Percentiles rank a stretch among this genome's conserved stretches.
These are phyloP conservation scores for Poecilia picta DNA, from an alignment of 2,797 vertebrate genomes.

Conservation along the genomic window DNA sequence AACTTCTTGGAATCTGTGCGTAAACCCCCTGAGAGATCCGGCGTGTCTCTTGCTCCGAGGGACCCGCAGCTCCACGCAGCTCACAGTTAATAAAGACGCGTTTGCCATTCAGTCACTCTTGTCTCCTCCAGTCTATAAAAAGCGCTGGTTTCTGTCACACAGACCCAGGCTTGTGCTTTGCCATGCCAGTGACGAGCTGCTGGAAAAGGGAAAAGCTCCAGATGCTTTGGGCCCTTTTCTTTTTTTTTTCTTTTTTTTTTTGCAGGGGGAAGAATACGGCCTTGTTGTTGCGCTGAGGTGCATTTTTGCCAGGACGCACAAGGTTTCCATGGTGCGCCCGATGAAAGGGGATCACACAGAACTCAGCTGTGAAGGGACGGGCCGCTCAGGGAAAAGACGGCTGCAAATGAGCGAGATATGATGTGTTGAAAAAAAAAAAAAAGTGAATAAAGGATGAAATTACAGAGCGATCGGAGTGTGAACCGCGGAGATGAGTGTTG, in stretches of 20 bases:
- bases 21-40: conserved; percentile 52
- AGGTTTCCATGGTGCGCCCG: conserved; percentile 83
- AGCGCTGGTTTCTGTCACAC: conserved; percentile 79
- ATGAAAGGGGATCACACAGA: conserved; percentile 83
- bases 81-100: conserved; percentile 79
- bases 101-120: conserved; percentile 77
- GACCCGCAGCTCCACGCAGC: conserved; percentile 60
- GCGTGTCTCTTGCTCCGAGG: conserved; percentile 54
- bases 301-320: conserved; percentile 84
- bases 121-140: conserved; percentile 85
- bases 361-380: conserved; percentile 79
- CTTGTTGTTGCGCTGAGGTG: conserved; percentile 83
- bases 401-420: conserved; percentile 67
- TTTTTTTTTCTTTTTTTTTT: conserved; percentile 20
- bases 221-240: conserved; percentile 79
- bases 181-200: conserved; percentile 68
- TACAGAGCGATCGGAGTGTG: conserved; percentile 34
- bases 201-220: conserved; percentile 75
- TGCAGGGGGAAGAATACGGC: conserved; percentile 79
- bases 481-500: conserved; percentile 58
- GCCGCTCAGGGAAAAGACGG: conserved; percentile 76
- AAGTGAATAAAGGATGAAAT: conserved; percentile 26
- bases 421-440: conserved; percentile 49
- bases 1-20: conserved; percentile 34
- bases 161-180: conserved; percentile 81